Evolutionary conservation across 35 echinoderm and acorn worm genomes (phyloP).

Genomic region (Hemicentrotus pulcherrimus): DNA sequence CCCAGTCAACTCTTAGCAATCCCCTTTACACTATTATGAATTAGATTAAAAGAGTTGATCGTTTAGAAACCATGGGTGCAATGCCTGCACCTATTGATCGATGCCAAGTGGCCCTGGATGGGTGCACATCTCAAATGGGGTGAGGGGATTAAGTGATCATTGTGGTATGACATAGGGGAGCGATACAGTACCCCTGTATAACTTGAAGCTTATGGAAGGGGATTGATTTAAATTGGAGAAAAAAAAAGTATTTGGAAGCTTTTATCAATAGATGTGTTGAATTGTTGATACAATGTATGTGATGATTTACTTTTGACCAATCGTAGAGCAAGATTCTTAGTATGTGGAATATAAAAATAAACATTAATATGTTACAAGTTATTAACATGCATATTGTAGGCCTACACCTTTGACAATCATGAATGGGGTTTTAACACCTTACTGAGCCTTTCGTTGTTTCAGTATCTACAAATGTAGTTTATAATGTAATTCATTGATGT

Average conservation of each 20-base stretch:
- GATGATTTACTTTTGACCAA: too few relatives aligned
- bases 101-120: neutral
- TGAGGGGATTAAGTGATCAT: neutral
- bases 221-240: neutral
- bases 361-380: too few relatives aligned
- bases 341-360: too few relatives aligned
- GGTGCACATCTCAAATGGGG: neutral
- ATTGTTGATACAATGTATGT: neutral
- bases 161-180: neutral
- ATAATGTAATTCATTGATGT: too few relatives aligned
- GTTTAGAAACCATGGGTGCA: slow-evolving; percentile 15
- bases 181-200: neutral
- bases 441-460: too few relatives aligned
- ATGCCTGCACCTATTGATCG: neutral
- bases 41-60: neutral
- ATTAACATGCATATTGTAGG: too few relatives aligned
- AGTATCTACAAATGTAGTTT: too few relatives aligned
- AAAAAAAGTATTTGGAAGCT: neutral
- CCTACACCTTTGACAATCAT: too few relatives aligned
- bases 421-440: too few relatives aligned
- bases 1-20: too few relatives aligned
- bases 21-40: neutral
- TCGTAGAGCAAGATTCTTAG: too few relatives aligned
- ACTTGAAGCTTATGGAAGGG: neutral
- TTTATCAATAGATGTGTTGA: neutral